These are phyloP conservation scores for Nycticebus coucang DNA, from an alignment of 2,113 vertebrate genomes.

Conservation along the genomic window DNA sequence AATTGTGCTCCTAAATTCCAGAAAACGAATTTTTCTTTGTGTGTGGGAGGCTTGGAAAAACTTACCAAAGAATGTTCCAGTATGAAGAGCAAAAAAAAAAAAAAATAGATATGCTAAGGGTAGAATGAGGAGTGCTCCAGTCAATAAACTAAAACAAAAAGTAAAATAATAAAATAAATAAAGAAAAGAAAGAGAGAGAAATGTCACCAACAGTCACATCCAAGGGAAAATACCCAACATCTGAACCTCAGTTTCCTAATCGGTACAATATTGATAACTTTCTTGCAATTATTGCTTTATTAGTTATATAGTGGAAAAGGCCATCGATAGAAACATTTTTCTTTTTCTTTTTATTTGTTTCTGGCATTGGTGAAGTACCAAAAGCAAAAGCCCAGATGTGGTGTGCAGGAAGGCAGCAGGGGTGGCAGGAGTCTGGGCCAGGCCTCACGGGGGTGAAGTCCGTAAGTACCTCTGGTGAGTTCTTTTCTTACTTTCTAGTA, in stretches of 20 bases:
- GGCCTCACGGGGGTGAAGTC: background rate
- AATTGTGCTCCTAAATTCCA: background rate
- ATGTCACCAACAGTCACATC: background rate
- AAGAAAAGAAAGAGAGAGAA: background rate
- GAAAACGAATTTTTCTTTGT: background rate
- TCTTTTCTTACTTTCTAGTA: background rate
- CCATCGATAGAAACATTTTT: background rate
- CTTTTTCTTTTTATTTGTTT: background rate
- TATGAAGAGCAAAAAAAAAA: background rate
- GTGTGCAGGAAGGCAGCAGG: background rate
- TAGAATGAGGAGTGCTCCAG: background rate
- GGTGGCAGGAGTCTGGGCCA: background rate
- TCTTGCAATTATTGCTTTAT: background rate
- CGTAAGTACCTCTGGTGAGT: background rate
- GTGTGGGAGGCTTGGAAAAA: background rate
- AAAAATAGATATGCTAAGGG: background rate
- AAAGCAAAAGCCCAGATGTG: background rate
- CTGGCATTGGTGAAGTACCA: background rate
- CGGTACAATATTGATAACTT: background rate
- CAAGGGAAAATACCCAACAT: background rate
- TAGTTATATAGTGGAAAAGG: background rate
- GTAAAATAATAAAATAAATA: background rate
- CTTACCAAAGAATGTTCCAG: background rate
- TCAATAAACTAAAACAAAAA: background rate
- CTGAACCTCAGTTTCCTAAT: background rate